phyloP scores from a whole-genome alignment of 2,797 vertebrate genomes.

The Chaetophractus vellerosus region DNA sequence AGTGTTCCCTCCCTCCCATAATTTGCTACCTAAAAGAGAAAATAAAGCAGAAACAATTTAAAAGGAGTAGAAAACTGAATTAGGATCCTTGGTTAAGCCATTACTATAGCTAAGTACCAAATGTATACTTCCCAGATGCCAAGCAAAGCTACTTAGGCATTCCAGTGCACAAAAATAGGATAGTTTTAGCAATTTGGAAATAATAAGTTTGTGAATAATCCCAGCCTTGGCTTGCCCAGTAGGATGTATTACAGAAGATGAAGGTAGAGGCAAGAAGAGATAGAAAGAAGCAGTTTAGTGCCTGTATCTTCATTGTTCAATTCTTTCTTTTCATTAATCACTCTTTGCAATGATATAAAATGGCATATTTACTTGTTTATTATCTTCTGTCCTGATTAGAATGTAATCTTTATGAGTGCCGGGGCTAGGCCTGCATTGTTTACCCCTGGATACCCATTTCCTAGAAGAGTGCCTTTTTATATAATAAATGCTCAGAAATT shows the following conservation, averaged over 20 bases:
- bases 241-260: background rate
- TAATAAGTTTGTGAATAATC: slow-evolving; percentile 38
- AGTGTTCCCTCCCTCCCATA: background rate
- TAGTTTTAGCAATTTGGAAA: slow-evolving; percentile 11
- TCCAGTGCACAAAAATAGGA: background rate
- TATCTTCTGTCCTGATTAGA: background rate
- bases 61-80: slow-evolving; percentile 9
- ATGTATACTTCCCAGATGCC: background rate
- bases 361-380: background rate
- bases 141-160: background rate
- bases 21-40: background rate
- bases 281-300: background rate
- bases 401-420: too few relatives aligned
- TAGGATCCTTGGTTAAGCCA: background rate
- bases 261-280: background rate
- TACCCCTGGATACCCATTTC: background rate
- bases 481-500: background rate
- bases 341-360: background rate
- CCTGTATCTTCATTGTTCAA: background rate
- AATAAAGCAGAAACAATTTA: slow-evolving; percentile 48
- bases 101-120: background rate
- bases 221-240: background rate
- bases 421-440: background rate
- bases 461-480: background rate
- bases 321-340: background rate